Evolutionary conservation across 2,113 vertebrate genomes (phyloP).

Genomic region (human (Homo sapiens)): DNA sequence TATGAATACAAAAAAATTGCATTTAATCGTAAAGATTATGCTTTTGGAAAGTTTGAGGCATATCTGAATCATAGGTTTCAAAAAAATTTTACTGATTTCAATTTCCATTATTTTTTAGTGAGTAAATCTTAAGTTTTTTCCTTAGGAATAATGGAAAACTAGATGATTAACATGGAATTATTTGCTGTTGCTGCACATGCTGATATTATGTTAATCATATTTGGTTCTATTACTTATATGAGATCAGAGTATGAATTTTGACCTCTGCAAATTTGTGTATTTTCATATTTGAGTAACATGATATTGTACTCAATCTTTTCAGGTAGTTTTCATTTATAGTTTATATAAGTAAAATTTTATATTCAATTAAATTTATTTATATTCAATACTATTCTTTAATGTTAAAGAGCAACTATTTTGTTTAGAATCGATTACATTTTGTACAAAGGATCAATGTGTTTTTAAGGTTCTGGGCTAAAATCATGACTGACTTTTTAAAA

Average conservation of each 20-base stretch:
- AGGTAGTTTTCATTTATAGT: neutral
- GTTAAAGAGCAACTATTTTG: neutral
- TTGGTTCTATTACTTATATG: neutral
- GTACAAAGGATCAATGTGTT: neutral
- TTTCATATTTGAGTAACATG: neutral
- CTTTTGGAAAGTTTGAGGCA: conserved; percentile 53
- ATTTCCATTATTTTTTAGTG: conserved; percentile 56
- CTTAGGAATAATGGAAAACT: neutral
- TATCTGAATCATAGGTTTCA: conserved; percentile 46
- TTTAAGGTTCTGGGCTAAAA: neutral
- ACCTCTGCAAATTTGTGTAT: neutral
- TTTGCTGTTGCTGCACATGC: neutral
- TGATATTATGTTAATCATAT: neutral
- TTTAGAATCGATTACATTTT: neutral
- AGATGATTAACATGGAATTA: neutral
- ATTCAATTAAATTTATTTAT: neutral
- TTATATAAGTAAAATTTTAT: conserved; percentile 1
- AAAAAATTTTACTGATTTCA: conserved; percentile 32
- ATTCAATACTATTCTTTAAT: conserved; percentile 15
- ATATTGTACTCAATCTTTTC: neutral
- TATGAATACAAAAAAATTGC: conserved; percentile 55
- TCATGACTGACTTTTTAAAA: neutral
- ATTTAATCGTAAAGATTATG: conserved; percentile 53
- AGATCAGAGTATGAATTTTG: neutral
- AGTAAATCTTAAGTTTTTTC: conserved; percentile 13